phyloP scores from a whole-genome alignment of 2,797 vertebrate species.

The Pipistrellus kuhlii region DNA sequence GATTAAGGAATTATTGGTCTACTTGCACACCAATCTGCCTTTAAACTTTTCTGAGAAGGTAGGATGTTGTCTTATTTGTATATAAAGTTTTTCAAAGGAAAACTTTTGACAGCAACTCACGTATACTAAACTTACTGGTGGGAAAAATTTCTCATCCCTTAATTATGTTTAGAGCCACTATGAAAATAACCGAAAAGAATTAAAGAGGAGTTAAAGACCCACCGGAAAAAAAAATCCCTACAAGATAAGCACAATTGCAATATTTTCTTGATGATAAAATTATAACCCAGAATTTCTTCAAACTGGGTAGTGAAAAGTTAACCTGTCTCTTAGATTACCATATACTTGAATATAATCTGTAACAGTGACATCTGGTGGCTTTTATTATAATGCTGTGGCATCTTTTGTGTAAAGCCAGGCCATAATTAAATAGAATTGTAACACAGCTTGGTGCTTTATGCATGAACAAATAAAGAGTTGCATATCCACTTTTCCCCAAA shows the following conservation, averaged over 20 bases:
- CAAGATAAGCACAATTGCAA: not conserved
- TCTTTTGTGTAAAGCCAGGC: slow-evolving; percentile 30
- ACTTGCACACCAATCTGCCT: not conserved
- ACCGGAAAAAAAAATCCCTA: not conserved
- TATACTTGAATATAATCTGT: slow-evolving; percentile 72
- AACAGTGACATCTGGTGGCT: slow-evolving; percentile 84
- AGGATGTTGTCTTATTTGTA: not conserved
- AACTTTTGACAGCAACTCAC: not conserved
- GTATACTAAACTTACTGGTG: not conserved
- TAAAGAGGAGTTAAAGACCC: not conserved
- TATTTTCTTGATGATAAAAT: slow-evolving; percentile 52
- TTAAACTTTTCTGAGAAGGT: not conserved
- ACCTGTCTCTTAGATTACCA: slow-evolving; percentile 53
- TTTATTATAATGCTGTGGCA: slow-evolving; percentile 70
- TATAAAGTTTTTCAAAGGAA: slow-evolving; percentile 33
- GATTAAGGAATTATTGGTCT: not conserved
- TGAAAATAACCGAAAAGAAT: slow-evolving; percentile 56
- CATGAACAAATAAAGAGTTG: not conserved
- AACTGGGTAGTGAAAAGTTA: slow-evolving; percentile 32
- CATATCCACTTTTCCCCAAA: not conserved
- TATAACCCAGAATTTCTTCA: slow-evolving; percentile 52
- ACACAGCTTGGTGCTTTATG: not conserved
- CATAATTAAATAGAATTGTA: slow-evolving; percentile 44
- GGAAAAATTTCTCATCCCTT: not conserved
- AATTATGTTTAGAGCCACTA: not conserved